These are phyloP conservation scores for Nibea coibor DNA, from an alignment of 2,113 vertebrate species.

Conservation along the genomic window DNA sequence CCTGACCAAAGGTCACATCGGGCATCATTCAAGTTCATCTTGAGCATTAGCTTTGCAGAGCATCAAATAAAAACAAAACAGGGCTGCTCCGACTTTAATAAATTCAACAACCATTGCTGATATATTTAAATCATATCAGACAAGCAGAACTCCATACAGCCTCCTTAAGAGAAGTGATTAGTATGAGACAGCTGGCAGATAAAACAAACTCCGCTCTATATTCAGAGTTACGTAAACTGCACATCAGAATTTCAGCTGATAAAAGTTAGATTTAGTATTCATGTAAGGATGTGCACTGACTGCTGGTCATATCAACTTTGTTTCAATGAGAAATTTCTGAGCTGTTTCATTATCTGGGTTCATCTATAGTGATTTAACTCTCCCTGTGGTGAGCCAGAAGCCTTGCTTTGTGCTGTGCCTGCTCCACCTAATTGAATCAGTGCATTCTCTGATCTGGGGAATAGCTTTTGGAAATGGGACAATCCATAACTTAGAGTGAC, in stretches of 20 bases:
- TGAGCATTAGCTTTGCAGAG: background rate
- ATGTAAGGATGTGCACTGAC: background rate
- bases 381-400: conserved; percentile 21
- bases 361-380: background rate
- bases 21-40: background rate
- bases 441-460: conserved; percentile 28
- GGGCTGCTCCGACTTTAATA: background rate
- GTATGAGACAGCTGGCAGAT: background rate
- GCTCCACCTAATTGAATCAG: conserved; percentile 33
- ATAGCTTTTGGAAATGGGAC: conserved; percentile 44
- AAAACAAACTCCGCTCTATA: background rate
- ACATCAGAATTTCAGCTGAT: background rate
- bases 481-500: conserved; percentile 22
- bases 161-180: background rate
- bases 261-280: background rate
- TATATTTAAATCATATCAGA: background rate
- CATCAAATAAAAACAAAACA: conserved; percentile 4
- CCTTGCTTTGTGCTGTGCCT: conserved; percentile 9
- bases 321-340: background rate
- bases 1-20: conserved; percentile 17
- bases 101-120: background rate
- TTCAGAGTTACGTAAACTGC: too few relatives aligned
- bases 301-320: background rate
- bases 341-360: conserved; percentile 15
- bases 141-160: background rate